Evolutionary conservation across 2,797 vertebrate species (phyloP).

Genomic region (Triplophysa yarkandensis): DNA sequence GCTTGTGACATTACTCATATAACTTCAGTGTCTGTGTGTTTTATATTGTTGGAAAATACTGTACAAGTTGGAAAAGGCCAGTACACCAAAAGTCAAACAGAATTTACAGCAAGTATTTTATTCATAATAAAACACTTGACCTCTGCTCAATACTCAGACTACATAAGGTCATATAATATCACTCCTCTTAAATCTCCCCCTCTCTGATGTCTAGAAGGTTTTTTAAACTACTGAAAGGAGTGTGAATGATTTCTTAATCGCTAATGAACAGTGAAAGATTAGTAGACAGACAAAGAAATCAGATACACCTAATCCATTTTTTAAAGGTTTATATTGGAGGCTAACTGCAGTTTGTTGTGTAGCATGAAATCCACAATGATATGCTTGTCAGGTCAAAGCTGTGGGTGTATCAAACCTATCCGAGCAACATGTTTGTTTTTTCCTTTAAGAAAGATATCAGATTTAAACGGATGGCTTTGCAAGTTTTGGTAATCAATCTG

Average conservation of each 20-base stretch:
- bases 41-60: not conserved
- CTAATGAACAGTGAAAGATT: not conserved
- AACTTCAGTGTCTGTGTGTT: not conserved
- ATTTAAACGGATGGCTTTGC: not conserved
- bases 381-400: not conserved
- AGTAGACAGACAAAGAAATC: not conserved
- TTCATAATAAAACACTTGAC: not conserved
- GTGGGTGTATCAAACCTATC: not conserved
- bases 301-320: not conserved
- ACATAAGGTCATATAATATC: not conserved
- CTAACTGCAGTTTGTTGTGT: not conserved
- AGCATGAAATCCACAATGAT: not conserved
- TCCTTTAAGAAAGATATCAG: not conserved
- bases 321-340: not conserved
- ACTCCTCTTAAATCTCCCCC: not conserved
- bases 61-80: not conserved
- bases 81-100: not conserved
- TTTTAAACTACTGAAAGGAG: constrained; percentile 11
- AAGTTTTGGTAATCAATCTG: constrained; percentile 1
- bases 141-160: not conserved
- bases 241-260: constrained; percentile 17
- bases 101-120: not conserved
- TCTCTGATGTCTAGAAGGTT: not conserved
- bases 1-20: not conserved
- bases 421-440: not conserved